Evolutionary conservation across 2,888 invertebrate species (phyloP), one percentile per base, ranked within the genome.

Genomic region (Lasiommata megera): DNA sequence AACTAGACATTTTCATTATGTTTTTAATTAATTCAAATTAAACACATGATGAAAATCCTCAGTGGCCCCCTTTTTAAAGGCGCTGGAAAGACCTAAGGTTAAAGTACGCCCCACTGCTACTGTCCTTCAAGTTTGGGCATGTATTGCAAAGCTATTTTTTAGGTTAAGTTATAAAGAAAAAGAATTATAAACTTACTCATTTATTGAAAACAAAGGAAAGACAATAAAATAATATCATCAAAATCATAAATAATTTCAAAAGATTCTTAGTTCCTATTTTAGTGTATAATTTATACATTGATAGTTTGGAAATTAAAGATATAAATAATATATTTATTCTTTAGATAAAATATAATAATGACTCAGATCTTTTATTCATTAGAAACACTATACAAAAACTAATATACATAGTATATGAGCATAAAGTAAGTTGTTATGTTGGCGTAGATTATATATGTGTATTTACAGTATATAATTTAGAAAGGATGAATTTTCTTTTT

Each of bases 171-270:
- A 6, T 18, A 47, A 34, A 16, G 36, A 53, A 48, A 36, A 29
- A 23, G 2, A 3, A 9, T 36, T 37, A 43, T 48, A 14, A 38
- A 54, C 37, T 57, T 52, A 58, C 55, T 55, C 47, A 62, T 58
- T 62, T 62, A 60, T 62, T 60, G 34, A 44, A 60, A 62, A 60
- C 62, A 60, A 62, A 55, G 60, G 55, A 55, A 54, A 57, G 62
- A 60, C 57, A 62, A 62, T 62, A 62, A 60, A 55, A 17, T 54
- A 52, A 43, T 47, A 38, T 48, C 43, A 58, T 41, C 52, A 58
- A 44, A 12, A 47, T 41, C 54, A 58, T 44, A 41, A 57, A 54
- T 43, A 58, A 37, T 52, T 8, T 43, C n/a, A 54, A 37, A 55
- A 7, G 54, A 31, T 40, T 37, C 31, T 36, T 47, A 52, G 51